A percentile compares a stretch with the other conserved stretches of the same genome.
Evolutionary conservation across 1,140 invertebrate species (phyloP).

Genomic region (Drosophila grimshawi): DNA sequence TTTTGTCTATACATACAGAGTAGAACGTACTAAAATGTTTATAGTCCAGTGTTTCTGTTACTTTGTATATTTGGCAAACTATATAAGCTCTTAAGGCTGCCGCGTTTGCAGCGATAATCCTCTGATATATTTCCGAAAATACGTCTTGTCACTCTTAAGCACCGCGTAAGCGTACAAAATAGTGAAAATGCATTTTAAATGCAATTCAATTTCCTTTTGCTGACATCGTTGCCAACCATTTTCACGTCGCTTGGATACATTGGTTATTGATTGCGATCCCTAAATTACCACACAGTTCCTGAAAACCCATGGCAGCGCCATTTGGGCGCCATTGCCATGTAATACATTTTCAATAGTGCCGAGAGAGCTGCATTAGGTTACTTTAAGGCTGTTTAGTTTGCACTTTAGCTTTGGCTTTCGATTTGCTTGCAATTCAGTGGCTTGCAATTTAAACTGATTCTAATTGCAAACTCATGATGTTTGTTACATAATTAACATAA

Average conservation of each 20-base stretch:
- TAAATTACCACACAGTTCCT: slow-evolving; percentile 50
- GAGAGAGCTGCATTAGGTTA: slow-evolving; percentile 3
- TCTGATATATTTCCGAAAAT: slow-evolving; percentile 26
- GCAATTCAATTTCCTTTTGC: slow-evolving; percentile 72
- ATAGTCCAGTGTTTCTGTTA: not conserved
- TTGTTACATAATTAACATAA: no score
- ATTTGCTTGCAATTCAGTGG: not conserved
- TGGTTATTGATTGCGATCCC: slow-evolving; percentile 62
- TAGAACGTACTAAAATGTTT: not conserved
- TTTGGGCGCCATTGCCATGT: slow-evolving; percentile 9
- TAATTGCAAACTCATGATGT: no score
- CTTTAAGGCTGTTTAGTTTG: not conserved
- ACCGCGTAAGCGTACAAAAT: slow-evolving; percentile 22
- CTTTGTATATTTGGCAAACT: slow-evolving; percentile 6
- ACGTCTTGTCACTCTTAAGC: slow-evolving; percentile 23
- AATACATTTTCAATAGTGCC: slow-evolving; percentile 65
- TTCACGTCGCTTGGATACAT: slow-evolving; percentile 15
- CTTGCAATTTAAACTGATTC: not conserved
- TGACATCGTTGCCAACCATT: slow-evolving; percentile 15
- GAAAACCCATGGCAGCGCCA: slow-evolving; percentile 1
- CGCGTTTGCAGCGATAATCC: slow-evolving; percentile 34
- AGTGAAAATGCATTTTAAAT: slow-evolving; percentile 68
- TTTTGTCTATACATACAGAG: no score
- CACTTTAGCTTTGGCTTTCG: not conserved
- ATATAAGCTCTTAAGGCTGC: slow-evolving; percentile 42